phyloP scores from a whole-genome alignment of 2,888 invertebrate genomes.

The Archips crataeganus region DNA sequence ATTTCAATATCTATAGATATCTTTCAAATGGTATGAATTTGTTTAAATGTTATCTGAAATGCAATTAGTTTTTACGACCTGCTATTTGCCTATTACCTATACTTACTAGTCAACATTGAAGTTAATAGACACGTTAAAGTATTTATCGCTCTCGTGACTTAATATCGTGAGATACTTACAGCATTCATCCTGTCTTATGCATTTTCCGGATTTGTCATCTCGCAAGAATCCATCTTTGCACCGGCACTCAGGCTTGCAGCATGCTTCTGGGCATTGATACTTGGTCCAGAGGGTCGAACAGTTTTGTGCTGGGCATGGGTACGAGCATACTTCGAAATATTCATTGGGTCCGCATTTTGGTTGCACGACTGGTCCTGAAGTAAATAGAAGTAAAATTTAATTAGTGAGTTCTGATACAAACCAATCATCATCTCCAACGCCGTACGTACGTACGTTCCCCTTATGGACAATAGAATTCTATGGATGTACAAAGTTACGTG shows the following conservation, averaged over 20 bases:
- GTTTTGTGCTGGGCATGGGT: slow-evolving; percentile 23
- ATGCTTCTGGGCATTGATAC: slow-evolving; percentile 1
- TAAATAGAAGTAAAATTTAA: not conserved
- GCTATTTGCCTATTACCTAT: not conserved
- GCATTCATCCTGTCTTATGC: slow-evolving; percentile 29
- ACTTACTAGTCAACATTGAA: not conserved
- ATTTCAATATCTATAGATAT: too few species aligned
- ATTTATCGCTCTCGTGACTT: not conserved
- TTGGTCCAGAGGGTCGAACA: slow-evolving; percentile 15
- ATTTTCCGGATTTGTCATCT: slow-evolving; percentile 16
- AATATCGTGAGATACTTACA: slow-evolving; percentile 24
- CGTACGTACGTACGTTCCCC: too few species aligned
- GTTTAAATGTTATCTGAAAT: not conserved
- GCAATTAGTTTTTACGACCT: not conserved
- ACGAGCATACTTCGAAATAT: slow-evolving; percentile 23
- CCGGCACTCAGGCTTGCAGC: slow-evolving; percentile 28
- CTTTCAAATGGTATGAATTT: not conserved
- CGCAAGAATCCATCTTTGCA: slow-evolving; percentile 28
- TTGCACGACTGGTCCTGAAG: slow-evolving; percentile 11
- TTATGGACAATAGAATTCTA: too few species aligned
- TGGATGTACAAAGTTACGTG: too few species aligned
- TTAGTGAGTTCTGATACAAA: too few species aligned
- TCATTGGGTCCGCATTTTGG: slow-evolving; percentile 46
- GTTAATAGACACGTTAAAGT: not conserved
- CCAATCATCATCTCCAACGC: too few species aligned